phyloP scores from a whole-genome alignment of 2,113 vertebrate genomes.

The Tyto alba region DNA sequence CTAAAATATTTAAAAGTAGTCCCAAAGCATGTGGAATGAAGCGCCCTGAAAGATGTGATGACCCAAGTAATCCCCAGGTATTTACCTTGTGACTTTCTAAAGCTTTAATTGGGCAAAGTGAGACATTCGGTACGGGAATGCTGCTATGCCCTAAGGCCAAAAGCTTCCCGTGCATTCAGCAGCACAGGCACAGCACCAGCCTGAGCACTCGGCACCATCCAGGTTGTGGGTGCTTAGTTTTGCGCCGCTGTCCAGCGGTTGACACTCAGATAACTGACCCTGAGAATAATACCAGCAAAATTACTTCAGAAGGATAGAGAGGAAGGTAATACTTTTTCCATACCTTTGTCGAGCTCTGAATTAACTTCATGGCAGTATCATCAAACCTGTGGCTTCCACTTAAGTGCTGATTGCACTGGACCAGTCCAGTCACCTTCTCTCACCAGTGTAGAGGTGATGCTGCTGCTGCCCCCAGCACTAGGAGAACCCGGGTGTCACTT shows the following conservation, averaged over 20 bases:
- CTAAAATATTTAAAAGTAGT: background rate
- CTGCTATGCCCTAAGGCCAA: background rate
- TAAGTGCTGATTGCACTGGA: background rate
- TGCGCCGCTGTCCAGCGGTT: background rate
- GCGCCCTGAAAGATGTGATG: background rate
- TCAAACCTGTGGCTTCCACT: background rate
- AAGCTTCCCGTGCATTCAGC: background rate
- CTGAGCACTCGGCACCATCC: background rate
- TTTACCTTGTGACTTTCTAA: background rate
- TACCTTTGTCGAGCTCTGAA: background rate
- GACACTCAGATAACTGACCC: background rate
- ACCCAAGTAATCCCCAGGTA: background rate
- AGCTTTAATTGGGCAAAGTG: background rate
- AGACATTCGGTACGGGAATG: background rate
- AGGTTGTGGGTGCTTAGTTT: background rate
- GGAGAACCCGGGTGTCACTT: fast-evolving
- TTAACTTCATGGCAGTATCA: fast-evolving
- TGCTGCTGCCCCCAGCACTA: background rate
- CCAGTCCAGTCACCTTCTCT: background rate
- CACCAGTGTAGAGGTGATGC: background rate
- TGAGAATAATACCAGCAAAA: background rate
- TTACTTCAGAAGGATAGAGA: background rate
- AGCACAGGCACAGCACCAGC: background rate
- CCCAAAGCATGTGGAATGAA: background rate
- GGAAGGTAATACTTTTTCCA: background rate